A percentile compares a stretch with the other conserved stretches of the same genome.
phyloP scores from a whole-genome alignment of 2,113 vertebrate species.

The Mastomys coucha region DNA sequence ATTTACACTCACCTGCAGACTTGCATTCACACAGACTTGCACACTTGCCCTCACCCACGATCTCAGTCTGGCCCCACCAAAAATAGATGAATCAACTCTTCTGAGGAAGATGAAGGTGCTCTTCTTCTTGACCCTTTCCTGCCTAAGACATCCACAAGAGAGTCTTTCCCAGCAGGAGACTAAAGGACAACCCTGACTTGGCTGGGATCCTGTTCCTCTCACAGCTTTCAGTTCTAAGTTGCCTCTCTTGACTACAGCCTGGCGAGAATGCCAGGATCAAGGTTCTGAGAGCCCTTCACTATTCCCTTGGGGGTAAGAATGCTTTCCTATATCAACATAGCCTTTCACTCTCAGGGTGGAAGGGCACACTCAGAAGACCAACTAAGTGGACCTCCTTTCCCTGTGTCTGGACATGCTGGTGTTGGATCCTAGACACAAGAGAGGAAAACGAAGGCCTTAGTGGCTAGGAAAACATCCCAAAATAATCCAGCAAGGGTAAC shows the following conservation, averaged over 20 bases:
- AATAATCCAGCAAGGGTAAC: neutral
- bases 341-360: neutral
- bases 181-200: neutral
- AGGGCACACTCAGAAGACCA: neutral
- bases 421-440: neutral
- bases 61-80: neutral
- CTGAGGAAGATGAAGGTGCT: neutral
- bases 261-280: neutral
- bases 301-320: neutral
- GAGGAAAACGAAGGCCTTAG: neutral
- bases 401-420: neutral
- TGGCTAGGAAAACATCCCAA: neutral
- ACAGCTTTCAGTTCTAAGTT: neutral
- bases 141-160: constrained; percentile 25
- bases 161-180: constrained; percentile 27
- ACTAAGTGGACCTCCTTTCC: neutral
- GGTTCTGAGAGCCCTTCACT: neutral
- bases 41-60: neutral
- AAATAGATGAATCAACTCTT: neutral
- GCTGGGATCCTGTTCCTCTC: constrained; percentile 53
- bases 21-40: neutral
- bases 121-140: neutral
- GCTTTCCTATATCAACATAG: neutral
- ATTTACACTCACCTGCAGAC: neutral
- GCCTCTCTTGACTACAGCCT: neutral